Conservation (phyloP, 2,113 vertebrate species). For the Psephotus haematonotus region DNA sequence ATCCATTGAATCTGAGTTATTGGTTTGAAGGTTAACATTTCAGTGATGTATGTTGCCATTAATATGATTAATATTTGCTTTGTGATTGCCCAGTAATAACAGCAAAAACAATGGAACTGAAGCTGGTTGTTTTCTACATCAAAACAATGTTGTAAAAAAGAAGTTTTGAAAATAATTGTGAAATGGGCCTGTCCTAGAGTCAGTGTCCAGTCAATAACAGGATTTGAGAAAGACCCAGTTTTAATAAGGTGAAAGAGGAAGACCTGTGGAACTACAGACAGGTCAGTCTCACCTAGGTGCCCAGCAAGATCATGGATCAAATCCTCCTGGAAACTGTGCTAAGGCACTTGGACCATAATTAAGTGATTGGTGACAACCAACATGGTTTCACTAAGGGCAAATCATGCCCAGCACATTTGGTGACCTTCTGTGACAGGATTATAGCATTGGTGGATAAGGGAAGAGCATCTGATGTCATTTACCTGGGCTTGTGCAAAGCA, state of each 20-base stretch:
- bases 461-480: background rate
- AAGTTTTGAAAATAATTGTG: background rate
- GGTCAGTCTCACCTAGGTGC: background rate
- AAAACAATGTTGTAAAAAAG: background rate
- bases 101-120: background rate
- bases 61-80: conserved; percentile 19
- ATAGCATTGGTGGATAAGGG: background rate
- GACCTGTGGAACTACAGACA: background rate
- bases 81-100: conserved; percentile 5
- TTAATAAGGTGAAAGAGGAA: background rate
- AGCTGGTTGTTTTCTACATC: background rate
- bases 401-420: background rate
- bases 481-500: background rate
- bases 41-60: background rate
- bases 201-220: background rate
- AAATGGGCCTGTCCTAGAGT: background rate
- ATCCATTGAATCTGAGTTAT: conserved; percentile 23
- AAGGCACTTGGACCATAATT: background rate
- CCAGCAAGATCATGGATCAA: background rate
- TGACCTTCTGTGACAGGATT: background rate
- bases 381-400: background rate
- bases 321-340: background rate
- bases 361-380: background rate
- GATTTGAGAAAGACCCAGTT: background rate
- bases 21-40: conserved; percentile 50